Base-by-base conservation (phyloP, 2,113 vertebrate genomes). In the Ariopsis seemanni region DNA sequence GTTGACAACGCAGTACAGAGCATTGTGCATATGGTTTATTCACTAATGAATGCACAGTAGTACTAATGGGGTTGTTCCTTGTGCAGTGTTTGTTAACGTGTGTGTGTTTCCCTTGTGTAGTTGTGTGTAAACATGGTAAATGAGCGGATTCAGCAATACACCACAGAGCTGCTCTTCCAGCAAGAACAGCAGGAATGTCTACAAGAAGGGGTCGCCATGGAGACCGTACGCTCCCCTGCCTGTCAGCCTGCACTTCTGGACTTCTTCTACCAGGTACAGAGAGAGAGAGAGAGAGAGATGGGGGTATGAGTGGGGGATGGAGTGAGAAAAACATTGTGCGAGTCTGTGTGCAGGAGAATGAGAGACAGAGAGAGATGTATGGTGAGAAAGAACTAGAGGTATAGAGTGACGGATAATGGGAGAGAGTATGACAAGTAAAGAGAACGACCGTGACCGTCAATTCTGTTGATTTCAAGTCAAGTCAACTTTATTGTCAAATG, bases 81-180 rank as follows among this genome's bases (percentile, higher is more conserved):
- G 15, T 82, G 8, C 25, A 30, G 22, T 75, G 34, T 86, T 22
- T 82, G 58, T 86, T 52, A 86, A 81, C 25, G 42, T 63, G 30
- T 75, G 63, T 90, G 77, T 91, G 58, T 94, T 0, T 81, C 89
- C 84, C 75, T 82, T 82, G 83, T 91, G 92, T 90, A 99, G 98
- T 95, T 99, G 71, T 99, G 97, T 91, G 95, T 99, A 94, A 99
- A 99, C 95, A 97, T 99, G 96, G 97, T 96, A 95, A 99, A 97
- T 48, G 97, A 99, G 95, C 97, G 95, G 91, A 94, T 99, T 89
- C 96, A 97, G 91, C 96, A 96, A 90, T 96, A 97, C 83, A 95
- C 96, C 94, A 95, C 93, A 27, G 97, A 97, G 92, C 96, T 97
- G 90, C 97, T 99, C 88, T 99, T 99, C 92, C 96, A 96, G 82